Base-by-base conservation (phyloP, 2,888 invertebrate genomes). In the Drosophila kuntzei region DNA sequence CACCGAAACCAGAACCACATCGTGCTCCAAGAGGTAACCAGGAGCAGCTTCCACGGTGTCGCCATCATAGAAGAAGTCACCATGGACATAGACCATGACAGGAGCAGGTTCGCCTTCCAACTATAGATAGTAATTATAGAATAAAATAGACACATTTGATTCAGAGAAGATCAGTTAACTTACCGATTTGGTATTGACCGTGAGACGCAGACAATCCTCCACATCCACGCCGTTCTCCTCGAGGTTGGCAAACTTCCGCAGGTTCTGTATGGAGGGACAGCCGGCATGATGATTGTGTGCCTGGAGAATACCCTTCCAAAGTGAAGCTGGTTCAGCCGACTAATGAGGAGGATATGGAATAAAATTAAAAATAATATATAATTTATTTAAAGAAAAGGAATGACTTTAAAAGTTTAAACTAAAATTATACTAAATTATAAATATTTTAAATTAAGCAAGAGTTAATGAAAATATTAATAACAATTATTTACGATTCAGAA, bases 81-180 rank as follows among this genome's bases (percentile, higher is more conserved):
- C 93, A 58, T 93, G 93, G 20, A 93, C 87, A 71, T 92, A 93
- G 7, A 93, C 91, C 92, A 93, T 92, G 1, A 93, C 93, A 0
- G 93, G 93, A 8, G 80, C 62, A 1, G 20, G 44, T 20, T 72
- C 76, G 2, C 70, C 80, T 36, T 72, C 83, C 44, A 91, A 46
- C 91, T 91, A 9, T 12, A 1, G 6, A 18, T 6, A 22, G 9
- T 39, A 4, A 20, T n/a, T 14, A 12, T 0, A 27, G 12, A 4
- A 6, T 25, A 16, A 16, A 12, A 0, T 7, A 8, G 1, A 16
- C 3, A 25, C 3, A 20, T 22, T 41, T 5, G 1, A 12, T 29
- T 2, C 3, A 18, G 7, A n/a, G 14, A 16, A 34, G 14, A 8
- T 22, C 5, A 14, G 12, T 11, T 11, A 22, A 80, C 89, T 61